phyloP scores from a whole-genome alignment of 2,113 vertebrate genomes.

The Cyphomyrus discorhynchus region DNA sequence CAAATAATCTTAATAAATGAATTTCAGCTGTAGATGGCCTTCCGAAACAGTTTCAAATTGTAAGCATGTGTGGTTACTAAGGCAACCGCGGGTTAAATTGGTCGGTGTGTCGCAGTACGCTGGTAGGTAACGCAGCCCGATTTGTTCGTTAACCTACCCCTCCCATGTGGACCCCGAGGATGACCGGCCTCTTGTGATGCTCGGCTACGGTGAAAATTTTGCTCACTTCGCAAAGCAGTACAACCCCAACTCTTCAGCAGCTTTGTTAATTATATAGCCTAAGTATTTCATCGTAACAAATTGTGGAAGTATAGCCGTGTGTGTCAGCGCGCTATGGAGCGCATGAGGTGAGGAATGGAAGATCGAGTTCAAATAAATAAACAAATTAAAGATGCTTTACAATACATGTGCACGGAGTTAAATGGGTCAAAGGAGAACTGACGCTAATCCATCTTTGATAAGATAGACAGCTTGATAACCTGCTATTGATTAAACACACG shows the following conservation, averaged over 20 bases:
- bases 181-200: not conserved
- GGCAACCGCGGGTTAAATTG: not conserved
- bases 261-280: not conserved
- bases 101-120: not conserved
- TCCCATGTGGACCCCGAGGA: not conserved
- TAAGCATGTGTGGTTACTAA: constrained; percentile 11
- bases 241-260: not conserved
- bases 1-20: not conserved
- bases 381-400: not conserved
- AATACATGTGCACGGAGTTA: not conserved
- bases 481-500: not conserved
- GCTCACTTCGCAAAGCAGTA: not conserved
- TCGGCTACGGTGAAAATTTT: not conserved
- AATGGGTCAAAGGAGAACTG: not conserved
- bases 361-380: not conserved
- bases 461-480: not conserved
- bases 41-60: not conserved
- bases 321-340: not conserved
- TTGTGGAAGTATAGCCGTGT: not conserved
- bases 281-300: not conserved
- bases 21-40: not conserved
- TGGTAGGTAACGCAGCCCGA: not conserved
- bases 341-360: not conserved
- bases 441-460: not conserved
- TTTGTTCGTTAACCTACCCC: not conserved